phyloP scores from a whole-genome alignment of 1,140 invertebrate species.

The Papilio aristodemus region DNA sequence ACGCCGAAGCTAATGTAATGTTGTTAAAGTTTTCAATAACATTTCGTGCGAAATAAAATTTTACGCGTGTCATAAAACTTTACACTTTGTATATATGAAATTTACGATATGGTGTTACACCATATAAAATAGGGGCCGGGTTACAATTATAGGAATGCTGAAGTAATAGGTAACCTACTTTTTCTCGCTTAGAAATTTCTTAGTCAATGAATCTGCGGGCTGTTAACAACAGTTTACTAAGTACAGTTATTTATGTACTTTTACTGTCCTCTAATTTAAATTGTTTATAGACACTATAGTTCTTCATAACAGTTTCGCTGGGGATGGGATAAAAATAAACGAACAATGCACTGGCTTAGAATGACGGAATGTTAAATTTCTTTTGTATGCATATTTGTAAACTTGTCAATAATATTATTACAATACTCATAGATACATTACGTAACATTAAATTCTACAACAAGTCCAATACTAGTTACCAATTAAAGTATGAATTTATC shows the following conservation, averaged over 20 bases:
- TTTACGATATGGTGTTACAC: conserved; percentile 1
- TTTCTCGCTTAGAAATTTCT: conserved; percentile 10
- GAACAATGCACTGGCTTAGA: conserved; percentile 53
- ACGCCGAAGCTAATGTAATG: conserved; percentile 7
- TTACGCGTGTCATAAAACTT: conserved; percentile 21
- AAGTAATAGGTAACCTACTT: too few species aligned
- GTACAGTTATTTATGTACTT: conserved; percentile 52
- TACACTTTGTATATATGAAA: not conserved
- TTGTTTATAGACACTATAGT: conserved; percentile 65
- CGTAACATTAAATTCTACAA: too few species aligned
- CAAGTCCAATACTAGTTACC: too few species aligned
- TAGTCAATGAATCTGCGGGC: conserved; percentile 18
- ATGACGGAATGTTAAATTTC: conserved; percentile 58
- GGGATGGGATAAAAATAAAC: conserved; percentile 59
- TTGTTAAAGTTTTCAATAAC: not conserved
- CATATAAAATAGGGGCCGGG: conserved; percentile 5
- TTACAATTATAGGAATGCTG: too few species aligned
- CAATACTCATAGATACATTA: too few species aligned
- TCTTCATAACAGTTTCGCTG: conserved; percentile 58
- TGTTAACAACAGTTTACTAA: conserved; percentile 25
- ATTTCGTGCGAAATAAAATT: conserved; percentile 17
- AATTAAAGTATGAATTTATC: too few species aligned
- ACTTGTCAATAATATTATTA: too few species aligned
- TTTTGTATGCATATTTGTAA: too few species aligned
- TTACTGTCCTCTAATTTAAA: conserved; percentile 57